A percentile compares a stretch with the other conserved stretches of the same genome.
Conservation (phyloP, 2,888 invertebrate genomes). For the Petrolisthes cinctipes region DNA sequence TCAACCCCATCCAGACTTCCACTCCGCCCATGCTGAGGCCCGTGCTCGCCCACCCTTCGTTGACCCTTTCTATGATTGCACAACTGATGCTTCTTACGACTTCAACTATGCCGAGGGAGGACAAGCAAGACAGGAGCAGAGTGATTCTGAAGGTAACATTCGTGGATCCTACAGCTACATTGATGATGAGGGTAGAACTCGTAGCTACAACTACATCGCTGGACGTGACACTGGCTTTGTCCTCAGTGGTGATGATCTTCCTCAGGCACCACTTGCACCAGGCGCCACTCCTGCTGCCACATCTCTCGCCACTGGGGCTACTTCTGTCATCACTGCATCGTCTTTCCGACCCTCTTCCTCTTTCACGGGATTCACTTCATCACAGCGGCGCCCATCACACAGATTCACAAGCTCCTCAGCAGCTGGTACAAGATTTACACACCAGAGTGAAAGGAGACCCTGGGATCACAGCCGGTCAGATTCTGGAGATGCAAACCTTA, state of each 20-base stretch:
- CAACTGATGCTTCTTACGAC: constrained; percentile 56
- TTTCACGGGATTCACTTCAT: not conserved
- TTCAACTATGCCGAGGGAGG: constrained; percentile 57
- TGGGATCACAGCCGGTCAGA: constrained; percentile 65
- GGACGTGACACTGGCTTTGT: constrained; percentile 61
- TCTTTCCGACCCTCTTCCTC: not conserved
- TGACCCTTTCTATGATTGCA: constrained; percentile 54
- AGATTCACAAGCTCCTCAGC: not conserved
- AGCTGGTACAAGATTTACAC: not conserved
- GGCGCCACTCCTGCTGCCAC: constrained; percentile 23
- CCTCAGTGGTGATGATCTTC: constrained; percentile 43
- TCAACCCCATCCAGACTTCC: not conserved
- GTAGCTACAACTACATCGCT: constrained; percentile 58
- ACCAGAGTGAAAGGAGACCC: constrained; percentile 32
- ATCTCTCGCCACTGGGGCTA: constrained; percentile 11
- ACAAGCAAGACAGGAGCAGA: constrained; percentile 44
- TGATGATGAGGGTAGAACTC: constrained; percentile 56
- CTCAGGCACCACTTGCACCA: constrained; percentile 18
- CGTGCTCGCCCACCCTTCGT: constrained; percentile 54
- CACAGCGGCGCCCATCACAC: not conserved
- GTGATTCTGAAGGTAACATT: constrained; percentile 58
- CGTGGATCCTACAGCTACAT: constrained; percentile 59
- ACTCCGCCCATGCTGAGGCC: constrained; percentile 33
- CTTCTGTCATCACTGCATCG: not conserved
- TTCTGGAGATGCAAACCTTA: constrained; percentile 64